Evolutionary conservation across 2,888 invertebrate species (phyloP), one percentile per base, ranked within the genome.

Genomic region (Tuta absoluta): DNA sequence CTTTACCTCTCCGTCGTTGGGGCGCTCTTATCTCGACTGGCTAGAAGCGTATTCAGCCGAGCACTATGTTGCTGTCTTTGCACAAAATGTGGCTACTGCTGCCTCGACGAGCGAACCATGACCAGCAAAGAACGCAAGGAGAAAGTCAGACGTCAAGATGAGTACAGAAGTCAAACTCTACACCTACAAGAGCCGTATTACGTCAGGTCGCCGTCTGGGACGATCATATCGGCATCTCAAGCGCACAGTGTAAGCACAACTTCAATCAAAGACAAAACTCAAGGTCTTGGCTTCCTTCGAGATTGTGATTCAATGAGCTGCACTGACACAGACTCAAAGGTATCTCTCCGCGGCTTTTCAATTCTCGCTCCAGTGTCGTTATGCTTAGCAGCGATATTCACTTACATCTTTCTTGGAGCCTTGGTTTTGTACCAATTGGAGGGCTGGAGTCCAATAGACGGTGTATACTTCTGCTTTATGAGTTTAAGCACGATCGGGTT

Each of bases 401-500:
- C 95, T 69, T 99, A 99, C 84, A 96, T 99, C 66, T 94, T 97
- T 72, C 95, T 97, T 63, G 99, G 99, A 5, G 98, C 98, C 0
- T 93, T 97, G 66, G 95, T 98, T 33, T 94, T 99, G 71, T 95
- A 96, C 78, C 94, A 97, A 71, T 93, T 98, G 84, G 98, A 99
- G 85, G 97, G 96, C 76, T 99, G 98, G 98, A 95, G 95, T 73
- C 94, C 97, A 59, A 92, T 99, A 67, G 98, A 98, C 79, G 97
- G 97, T 64, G 94, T 97, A 75, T 98, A 97, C 87, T 98, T 98
- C 87, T 98, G 98, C 87, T 98, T 98, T 87, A 98, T 98, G 95
- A 97, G 97, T 79, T 93, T 98, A 74, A 97, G 96, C 75, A 98
- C 98, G 19, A 97, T 97, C 77, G 98, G 98, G 12, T 97, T 97